These are phyloP conservation scores for Apeltes quadracus DNA, from an alignment of 2,113 vertebrate species.

Conservation along the genomic window DNA sequence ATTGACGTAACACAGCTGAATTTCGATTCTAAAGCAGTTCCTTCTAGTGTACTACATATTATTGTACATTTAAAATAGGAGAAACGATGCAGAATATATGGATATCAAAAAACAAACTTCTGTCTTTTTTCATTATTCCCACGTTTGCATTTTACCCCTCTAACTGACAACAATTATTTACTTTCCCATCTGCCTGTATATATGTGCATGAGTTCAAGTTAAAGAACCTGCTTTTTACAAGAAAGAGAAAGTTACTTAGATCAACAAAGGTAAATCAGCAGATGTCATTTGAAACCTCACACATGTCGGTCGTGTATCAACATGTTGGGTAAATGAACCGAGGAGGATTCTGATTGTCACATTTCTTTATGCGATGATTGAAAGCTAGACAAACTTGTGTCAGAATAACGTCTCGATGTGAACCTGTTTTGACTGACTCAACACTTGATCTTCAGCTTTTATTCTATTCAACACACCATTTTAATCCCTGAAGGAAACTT, in stretches of 20 bases:
- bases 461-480: no score
- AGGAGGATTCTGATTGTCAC: neutral
- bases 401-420: conserved; percentile 6
- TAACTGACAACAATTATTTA: neutral
- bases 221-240: neutral
- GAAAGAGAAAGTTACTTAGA: neutral
- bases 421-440: conserved; percentile 8
- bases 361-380: neutral
- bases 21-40: conserved; percentile 22
- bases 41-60: conserved; percentile 44
- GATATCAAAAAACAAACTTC: conserved; percentile 20
- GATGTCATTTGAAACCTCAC: neutral
- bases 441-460: neutral
- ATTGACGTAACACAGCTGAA: conserved; percentile 28
- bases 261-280: neutral
- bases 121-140: conserved; percentile 18
- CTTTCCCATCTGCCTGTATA: neutral
- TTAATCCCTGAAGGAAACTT: neutral
- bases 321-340: neutral
- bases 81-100: conserved; percentile 53
- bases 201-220: neutral
- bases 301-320: conserved; percentile 23
- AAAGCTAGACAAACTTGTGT: neutral
- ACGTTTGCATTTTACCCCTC: neutral
- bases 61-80: conserved; percentile 44